Base-by-base conservation (phyloP, 1,140 invertebrate species). In the Drosophila bocki region DNA sequence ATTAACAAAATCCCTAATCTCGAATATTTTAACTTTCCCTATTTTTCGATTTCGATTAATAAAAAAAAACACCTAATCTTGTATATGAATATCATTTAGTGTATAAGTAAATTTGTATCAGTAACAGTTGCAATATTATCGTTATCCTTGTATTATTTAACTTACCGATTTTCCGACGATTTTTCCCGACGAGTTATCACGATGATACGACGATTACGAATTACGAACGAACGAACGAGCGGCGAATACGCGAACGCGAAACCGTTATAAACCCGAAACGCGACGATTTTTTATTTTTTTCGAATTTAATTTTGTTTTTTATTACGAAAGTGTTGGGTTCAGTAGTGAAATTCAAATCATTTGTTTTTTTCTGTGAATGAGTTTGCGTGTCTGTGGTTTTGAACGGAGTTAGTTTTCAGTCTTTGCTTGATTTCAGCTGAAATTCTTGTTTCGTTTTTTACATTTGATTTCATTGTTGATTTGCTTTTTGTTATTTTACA, bases 191-290 rank as follows among this genome's bases (percentile, higher is more conserved):
- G 80, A 75, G 50, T 68, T 71, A 63, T 64, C 75, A 80, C 75
- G 75, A 77, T 75, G 74, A 77, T 41, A 61, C 74, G 54, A 69
- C 74, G 74, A 76, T 56, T 76, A 74, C 71, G 79, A 81, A 81
- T 72, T 71, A 60, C 65, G 78, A 78, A 81, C 78, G 78, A 82
- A 86, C 85, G 87, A 87, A 91, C 91, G 91, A 92, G 82, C 91
- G 91, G 87, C 91, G 91, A 92, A 59, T 83, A 87, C 91, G 91
- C 91, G 91, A 91, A 80, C 91, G 85, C 91, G 91, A 91, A 80
- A 92, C 91, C 91, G 91, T 92, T 92, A 75, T 78, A 51, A 86
- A 92, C 87, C 91, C 91, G 91, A 83, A 85, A 90, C 90, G 82
- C 90, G 90, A 82, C 80, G 77, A 85, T 48, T 58, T 51, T 44